Percentiles rank a stretch among this genome's conserved stretches.
Evolutionary conservation across 2,797 vertebrate species (phyloP).

Genomic region (Numenius phaeopus): DNA sequence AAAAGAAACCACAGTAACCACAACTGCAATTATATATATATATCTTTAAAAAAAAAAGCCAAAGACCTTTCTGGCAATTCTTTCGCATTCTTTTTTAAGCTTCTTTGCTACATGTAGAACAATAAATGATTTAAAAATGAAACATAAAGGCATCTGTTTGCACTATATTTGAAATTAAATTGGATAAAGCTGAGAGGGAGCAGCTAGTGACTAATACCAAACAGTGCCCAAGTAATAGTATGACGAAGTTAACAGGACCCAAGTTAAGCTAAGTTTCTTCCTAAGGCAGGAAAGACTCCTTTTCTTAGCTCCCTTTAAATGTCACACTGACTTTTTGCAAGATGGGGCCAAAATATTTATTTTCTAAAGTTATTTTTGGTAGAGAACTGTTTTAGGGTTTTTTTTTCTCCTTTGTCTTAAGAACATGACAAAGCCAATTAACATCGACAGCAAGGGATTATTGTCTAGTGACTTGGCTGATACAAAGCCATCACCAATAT

Average conservation of each 20-base stretch:
- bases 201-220: conserved; percentile 56
- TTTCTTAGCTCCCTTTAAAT: conserved; percentile 71
- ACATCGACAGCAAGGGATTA: conserved; percentile 21
- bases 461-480: conserved; percentile 56
- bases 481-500: not conserved
- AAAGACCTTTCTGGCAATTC: conserved; percentile 68
- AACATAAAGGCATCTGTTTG: conserved; percentile 67
- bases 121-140: conserved; percentile 78
- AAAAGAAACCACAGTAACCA: conserved; percentile 67
- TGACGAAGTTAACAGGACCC: conserved; percentile 54
- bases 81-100: conserved; percentile 68
- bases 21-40: conserved; percentile 72
- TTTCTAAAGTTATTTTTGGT: conserved; percentile 71
- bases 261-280: conserved; percentile 66
- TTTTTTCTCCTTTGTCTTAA: conserved; percentile 49
- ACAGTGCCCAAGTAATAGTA: conserved; percentile 62
- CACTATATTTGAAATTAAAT: conserved; percentile 68
- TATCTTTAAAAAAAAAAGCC: conserved; percentile 39
- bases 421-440: conserved; percentile 46
- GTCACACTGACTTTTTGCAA: conserved; percentile 66
- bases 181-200: conserved; percentile 61
- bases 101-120: conserved; percentile 67
- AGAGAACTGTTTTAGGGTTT: not conserved
- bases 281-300: conserved; percentile 68
- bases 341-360: conserved; percentile 70